phyloP scores from a whole-genome alignment of 2,113 vertebrate species.

The Labeo rohita region DNA sequence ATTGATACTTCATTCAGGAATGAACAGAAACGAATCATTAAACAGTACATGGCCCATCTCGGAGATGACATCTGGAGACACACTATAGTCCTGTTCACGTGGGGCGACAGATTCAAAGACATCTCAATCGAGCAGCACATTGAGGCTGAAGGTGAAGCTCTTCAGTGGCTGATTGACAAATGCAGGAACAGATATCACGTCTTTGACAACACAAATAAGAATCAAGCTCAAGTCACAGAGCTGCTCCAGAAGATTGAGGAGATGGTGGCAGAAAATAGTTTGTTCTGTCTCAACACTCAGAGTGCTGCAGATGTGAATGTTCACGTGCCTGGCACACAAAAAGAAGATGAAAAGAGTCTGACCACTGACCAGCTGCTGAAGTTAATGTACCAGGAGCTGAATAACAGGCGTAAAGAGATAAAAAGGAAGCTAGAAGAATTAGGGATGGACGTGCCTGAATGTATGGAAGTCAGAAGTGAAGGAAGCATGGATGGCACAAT shows the following conservation, averaged over 20 bases:
- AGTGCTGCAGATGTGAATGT: not conserved
- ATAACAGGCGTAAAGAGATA: not conserved
- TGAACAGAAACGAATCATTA: conserved; percentile 20
- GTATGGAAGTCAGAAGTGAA: not conserved
- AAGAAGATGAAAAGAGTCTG: not conserved
- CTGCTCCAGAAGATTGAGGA: conserved; percentile 37
- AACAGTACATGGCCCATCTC: conserved; percentile 17
- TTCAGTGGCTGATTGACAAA: conserved; percentile 36
- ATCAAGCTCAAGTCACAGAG: conserved; percentile 6
- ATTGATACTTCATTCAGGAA: conserved; percentile 11
- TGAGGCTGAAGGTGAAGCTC: not conserved
- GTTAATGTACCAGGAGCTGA: not conserved
- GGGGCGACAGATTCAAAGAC: not conserved
- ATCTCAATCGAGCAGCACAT: conserved; percentile 18
- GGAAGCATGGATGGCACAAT: not conserved
- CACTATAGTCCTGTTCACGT: conserved; percentile 38
- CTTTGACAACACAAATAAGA: conserved; percentile 2
- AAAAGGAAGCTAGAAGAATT: not conserved
- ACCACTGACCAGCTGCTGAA: not conserved
- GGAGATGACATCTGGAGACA: conserved; percentile 30
- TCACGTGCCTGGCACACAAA: not conserved
- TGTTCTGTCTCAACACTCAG: not conserved
- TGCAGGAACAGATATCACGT: conserved; percentile 48
- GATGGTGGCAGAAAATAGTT: conserved; percentile 36
- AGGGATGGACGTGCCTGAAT: not conserved